Evolutionary conservation across 2,113 vertebrate species (phyloP).

Genomic region (Nerophis ophidion): DNA sequence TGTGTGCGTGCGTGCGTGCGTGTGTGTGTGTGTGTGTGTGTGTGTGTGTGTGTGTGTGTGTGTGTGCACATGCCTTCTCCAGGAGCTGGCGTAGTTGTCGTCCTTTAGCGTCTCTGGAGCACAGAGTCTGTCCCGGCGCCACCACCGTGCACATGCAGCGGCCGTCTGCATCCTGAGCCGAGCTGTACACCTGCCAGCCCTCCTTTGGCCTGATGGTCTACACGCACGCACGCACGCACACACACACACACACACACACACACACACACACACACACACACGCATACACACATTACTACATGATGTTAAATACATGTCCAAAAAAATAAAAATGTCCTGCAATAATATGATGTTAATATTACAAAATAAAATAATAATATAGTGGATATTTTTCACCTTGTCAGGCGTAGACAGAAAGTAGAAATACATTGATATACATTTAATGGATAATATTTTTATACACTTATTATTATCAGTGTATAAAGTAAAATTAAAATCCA

Average conservation of each 20-base stretch:
- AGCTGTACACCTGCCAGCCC: conserved; percentile 98
- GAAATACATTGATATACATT: too few species aligned
- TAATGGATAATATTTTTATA: too few species aligned
- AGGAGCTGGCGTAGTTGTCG: conserved; percentile 90
- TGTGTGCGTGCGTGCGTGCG: conserved; percentile 2
- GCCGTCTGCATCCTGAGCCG: conserved; percentile 93
- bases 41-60: conserved; percentile 5
- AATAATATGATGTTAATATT: too few species aligned
- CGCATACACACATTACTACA: not conserved
- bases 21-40: conserved; percentile 11
- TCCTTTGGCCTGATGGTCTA: conserved; percentile 94
- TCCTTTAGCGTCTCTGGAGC: conserved; percentile 95
- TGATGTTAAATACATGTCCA: too few species aligned
- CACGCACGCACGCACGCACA: conserved; percentile 19
- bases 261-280: conserved; percentile 12
- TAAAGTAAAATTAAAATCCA: too few species aligned
- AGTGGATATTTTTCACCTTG: too few species aligned
- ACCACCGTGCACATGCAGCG: conserved; percentile 97
- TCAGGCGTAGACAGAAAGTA: too few species aligned
- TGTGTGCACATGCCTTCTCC: conserved; percentile 80
- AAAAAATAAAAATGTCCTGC: too few species aligned
- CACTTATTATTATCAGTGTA: too few species aligned
- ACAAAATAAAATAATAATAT: too few species aligned
- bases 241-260: conserved; percentile 23
- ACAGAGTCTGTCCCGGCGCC: conserved; percentile 94